Conservation (phyloP, 2,888 invertebrate species). For the Chymomyza fuscimana region DNA sequence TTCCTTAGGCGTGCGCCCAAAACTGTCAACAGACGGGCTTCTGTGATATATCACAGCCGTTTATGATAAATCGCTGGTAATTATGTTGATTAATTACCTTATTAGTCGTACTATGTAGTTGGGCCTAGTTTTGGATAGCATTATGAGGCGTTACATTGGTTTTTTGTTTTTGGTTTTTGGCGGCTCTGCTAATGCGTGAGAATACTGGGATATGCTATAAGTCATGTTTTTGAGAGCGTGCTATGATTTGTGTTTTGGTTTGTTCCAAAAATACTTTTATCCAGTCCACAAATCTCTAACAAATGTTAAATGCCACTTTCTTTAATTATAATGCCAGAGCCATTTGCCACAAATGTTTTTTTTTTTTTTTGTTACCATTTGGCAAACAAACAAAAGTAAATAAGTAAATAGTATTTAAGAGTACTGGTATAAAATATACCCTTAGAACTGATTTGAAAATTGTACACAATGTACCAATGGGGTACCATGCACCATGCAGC, state of each 20-base stretch:
- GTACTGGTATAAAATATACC: background rate
- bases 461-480: too few species aligned
- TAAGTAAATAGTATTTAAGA: background rate
- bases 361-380: constrained; percentile 47
- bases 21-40: constrained; percentile 57
- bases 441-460: background rate
- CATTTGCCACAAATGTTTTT: constrained; percentile 62
- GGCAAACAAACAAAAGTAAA: constrained; percentile 43
- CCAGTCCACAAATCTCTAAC: constrained; percentile 3
- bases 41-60: constrained; percentile 40
- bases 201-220: constrained; percentile 42
- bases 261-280: constrained; percentile 47
- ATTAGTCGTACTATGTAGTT: constrained; percentile 56
- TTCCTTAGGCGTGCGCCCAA: constrained; percentile 37
- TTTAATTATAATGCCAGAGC: constrained; percentile 64
- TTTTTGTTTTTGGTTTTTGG: background rate
- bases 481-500: too few species aligned
- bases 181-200: constrained; percentile 35
- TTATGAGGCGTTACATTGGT: background rate
- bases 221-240: constrained; percentile 58
- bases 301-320: constrained; percentile 24
- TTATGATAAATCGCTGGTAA: constrained; percentile 74
- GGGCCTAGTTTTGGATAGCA: background rate
- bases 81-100: constrained; percentile 74
- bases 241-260: constrained; percentile 38